Conservation (phyloP, 2,113 vertebrate genomes). For the Eira barbara region DNA sequence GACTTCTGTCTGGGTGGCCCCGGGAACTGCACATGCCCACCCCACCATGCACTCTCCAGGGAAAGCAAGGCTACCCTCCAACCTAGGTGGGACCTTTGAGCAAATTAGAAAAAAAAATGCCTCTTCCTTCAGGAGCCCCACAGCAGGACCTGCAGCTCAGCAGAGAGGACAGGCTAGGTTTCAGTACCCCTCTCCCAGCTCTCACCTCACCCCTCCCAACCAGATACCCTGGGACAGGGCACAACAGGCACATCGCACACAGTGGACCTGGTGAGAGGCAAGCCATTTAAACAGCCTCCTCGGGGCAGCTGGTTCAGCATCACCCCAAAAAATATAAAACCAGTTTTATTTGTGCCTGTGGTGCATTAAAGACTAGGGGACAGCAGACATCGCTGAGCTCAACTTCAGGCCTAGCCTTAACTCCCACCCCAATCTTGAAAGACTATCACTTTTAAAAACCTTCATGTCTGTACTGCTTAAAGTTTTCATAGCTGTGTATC, state of each 20-base stretch:
- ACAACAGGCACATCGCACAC: neutral
- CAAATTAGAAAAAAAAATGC: slow-evolving; percentile 29
- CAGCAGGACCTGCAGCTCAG: neutral
- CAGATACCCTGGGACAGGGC: neutral
- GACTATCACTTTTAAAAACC: neutral
- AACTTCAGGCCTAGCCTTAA: neutral
- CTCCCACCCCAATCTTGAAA: neutral
- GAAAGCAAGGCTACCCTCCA: neutral
- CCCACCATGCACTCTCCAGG: neutral
- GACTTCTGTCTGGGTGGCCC: neutral
- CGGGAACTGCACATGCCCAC: neutral
- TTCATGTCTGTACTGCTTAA: neutral
- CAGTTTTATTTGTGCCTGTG: neutral
- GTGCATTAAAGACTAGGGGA: neutral
- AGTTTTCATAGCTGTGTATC: neutral
- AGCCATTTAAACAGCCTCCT: neutral
- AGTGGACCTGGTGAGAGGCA: neutral
- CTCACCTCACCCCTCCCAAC: neutral
- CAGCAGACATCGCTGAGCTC: neutral
- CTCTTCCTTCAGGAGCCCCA: neutral
- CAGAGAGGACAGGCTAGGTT: neutral
- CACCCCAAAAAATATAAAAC: neutral
- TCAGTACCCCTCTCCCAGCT: neutral
- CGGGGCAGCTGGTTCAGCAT: neutral
- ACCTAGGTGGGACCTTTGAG: neutral